Evolutionary conservation across 1,140 invertebrate species (phyloP).

Genomic region (Oppia nitens): DNA sequence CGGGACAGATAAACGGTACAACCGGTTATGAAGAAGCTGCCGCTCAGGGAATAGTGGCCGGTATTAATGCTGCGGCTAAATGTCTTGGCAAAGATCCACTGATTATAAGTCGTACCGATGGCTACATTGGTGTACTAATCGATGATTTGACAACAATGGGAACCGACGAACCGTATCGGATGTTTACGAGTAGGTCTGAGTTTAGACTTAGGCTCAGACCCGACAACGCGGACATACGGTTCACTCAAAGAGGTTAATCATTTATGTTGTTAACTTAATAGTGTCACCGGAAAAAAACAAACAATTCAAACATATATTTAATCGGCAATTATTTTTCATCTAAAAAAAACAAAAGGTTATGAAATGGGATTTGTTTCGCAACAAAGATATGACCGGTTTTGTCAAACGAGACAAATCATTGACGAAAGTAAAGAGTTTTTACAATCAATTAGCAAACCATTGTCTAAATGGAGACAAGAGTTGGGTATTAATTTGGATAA

Average conservation of each 20-base stretch:
- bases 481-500: conserved; percentile 4
- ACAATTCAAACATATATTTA: conserved; percentile 33
- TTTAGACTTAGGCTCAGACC: conserved; percentile 63
- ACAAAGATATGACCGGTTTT: conserved; percentile 38
- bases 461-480: conserved; percentile 36
- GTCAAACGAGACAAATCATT: conserved; percentile 32
- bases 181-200: conserved; percentile 84
- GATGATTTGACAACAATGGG: conserved; percentile 74
- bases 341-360: conserved; percentile 36
- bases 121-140: conserved; percentile 80
- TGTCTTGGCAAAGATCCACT: conserved; percentile 39
- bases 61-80: conserved; percentile 58
- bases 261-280: conserved; percentile 44
- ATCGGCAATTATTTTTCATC: conserved; percentile 39
- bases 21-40: conserved; percentile 93
- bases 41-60: conserved; percentile 75
- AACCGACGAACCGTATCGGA: conserved; percentile 76
- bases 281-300: conserved; percentile 36
- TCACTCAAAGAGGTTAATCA: conserved; percentile 47
- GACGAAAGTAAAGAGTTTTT: conserved; percentile 38
- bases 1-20: conserved; percentile 89
- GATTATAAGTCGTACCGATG: conserved; percentile 52
- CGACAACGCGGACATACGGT: conserved; percentile 74
- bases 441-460: conserved; percentile 30
- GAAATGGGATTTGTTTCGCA: conserved; percentile 48